Evolutionary conservation across 2,888 invertebrate species (phyloP).

Genomic region (Tribolium freemani): DNA sequence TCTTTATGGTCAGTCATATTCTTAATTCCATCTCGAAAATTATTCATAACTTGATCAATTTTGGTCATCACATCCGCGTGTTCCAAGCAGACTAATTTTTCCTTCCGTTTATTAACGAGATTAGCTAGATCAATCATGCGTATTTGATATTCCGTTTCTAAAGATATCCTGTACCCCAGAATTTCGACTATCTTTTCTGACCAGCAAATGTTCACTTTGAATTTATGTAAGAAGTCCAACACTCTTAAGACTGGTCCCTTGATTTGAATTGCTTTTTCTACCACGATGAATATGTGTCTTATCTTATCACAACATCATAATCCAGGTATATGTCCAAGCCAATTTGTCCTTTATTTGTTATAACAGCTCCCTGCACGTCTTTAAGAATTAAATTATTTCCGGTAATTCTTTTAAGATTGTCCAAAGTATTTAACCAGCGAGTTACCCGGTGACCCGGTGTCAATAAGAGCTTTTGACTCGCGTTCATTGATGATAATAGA

Average conservation of each 20-base stretch:
- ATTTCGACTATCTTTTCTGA: neutral
- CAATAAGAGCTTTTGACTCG: neutral
- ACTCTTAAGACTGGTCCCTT: neutral
- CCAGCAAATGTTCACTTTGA: neutral
- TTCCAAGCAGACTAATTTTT: no score
- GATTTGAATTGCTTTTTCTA: neutral
- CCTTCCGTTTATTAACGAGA: no score
- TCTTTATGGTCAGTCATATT: no score
- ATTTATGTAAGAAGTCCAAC: neutral
- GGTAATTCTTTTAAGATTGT: neutral
- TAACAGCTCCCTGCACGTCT: neutral
- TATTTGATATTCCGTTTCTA: neutral
- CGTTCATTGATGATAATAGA: no score
- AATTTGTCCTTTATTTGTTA: neutral
- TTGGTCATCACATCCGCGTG: no score
- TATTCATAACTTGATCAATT: no score
- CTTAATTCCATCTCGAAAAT: no score
- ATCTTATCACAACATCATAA: neutral
- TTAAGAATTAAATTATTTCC: neutral
- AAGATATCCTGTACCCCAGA: neutral
- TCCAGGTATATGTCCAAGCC: neutral
- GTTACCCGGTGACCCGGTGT: neutral
- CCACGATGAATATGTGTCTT: neutral
- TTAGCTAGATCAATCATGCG: no score
- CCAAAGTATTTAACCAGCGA: neutral